Evolutionary conservation across 2,888 invertebrate species (phyloP).

Genomic region (Lypha dubia): DNA sequence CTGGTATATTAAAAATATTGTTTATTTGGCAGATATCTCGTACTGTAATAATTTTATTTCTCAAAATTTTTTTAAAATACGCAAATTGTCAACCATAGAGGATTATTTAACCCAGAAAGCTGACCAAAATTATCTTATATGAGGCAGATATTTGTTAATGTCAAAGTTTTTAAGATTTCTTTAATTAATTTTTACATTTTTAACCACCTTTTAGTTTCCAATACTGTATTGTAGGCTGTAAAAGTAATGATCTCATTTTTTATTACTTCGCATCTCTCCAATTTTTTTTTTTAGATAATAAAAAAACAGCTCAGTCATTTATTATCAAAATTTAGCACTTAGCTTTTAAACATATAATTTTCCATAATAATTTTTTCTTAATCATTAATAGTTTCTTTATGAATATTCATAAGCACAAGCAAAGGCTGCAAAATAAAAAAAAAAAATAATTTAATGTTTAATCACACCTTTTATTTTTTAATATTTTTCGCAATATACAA

Average conservation of each 20-base stretch:
- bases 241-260: background rate
- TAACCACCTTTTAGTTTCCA: too few species aligned
- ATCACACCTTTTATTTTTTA: conserved; percentile 65
- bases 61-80: too few species aligned
- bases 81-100: too few species aligned
- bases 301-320: background rate
- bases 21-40: too few species aligned
- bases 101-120: too few species aligned
- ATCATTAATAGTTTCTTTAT: conserved; percentile 12
- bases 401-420: conserved; percentile 30
- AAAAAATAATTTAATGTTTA: conserved; percentile 45
- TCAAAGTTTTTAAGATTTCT: too few species aligned
- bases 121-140: too few species aligned
- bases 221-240: too few species aligned
- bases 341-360: conserved; percentile 40
- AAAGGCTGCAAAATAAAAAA: background rate
- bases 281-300: background rate
- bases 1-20: too few species aligned
- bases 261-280: background rate
- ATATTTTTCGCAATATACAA: conserved; percentile 41
- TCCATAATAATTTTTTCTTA: background rate
- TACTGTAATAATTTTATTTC: too few species aligned
- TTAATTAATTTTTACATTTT: too few species aligned
- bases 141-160: too few species aligned
- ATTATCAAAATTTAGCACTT: conserved; percentile 4